These are phyloP conservation scores for Heliconius nattereri DNA, from an alignment of 1,140 invertebrate species.

Conservation along the genomic window DNA sequence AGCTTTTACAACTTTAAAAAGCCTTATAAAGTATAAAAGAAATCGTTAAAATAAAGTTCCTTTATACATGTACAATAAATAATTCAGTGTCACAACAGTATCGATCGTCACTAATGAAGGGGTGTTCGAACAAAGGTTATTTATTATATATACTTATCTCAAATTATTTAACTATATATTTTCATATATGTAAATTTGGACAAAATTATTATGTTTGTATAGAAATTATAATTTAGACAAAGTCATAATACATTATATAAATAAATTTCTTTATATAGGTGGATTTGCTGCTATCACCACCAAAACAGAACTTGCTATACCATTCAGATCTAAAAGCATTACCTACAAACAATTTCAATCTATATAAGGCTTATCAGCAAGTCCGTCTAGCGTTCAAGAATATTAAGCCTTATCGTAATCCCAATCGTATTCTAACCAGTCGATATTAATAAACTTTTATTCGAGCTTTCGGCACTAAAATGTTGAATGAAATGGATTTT, in stretches of 20 bases:
- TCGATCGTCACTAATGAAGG: conserved; percentile 15
- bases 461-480: not conserved
- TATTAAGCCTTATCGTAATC: conserved; percentile 6
- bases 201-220: not conserved
- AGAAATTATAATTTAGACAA: not conserved
- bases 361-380: not conserved
- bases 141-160: not conserved
- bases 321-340: not conserved
- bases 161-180: not conserved
- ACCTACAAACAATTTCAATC: not conserved
- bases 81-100: conserved; percentile 18
- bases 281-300: not conserved
- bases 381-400: not conserved
- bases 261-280: no score
- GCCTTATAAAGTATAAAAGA: not conserved
- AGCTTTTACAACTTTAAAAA: no score
- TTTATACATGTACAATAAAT: conserved; percentile 19
- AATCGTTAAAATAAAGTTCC: conserved; percentile 6
- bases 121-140: conserved; percentile 4
- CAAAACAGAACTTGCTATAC: not conserved
- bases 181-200: not conserved
- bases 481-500: conserved; percentile 8
- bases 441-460: conserved; percentile 12
- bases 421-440: conserved; percentile 12
- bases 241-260: no score